Base-by-base conservation (phyloP, 2,797 vertebrate genomes). In the Amblyopsis hoosieri region DNA sequence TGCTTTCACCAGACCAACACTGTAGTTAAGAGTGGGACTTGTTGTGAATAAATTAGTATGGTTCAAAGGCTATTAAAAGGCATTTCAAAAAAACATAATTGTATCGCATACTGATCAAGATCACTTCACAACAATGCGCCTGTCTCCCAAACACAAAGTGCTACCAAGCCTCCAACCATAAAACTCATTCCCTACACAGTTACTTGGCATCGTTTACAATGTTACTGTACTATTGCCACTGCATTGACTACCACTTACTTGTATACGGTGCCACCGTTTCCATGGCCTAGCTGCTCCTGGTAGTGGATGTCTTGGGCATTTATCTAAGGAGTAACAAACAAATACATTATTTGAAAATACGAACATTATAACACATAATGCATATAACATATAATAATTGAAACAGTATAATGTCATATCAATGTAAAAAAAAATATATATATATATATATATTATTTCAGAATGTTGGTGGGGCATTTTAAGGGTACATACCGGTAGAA, bases 271-370 rank as follows among this genome's bases (percentile, higher is more conserved):
- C 97, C 97, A 75, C 97, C 97, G 60, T 98, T 99, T 89, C 97
- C 97, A 69, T 99, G 97, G 72, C 97, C 97, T 52, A 99, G 97
- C 85, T 97, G 96, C 87, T 99, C 97, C 85, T 96, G 96, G 88
- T 96, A 97, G 81, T 94, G 91, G 85, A 99, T 97, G 91, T 99
- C 97, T 87, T 98, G 96, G 87, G 97, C 97, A 92, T 96, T 98
- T 92, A 99, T 99, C 97, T 99, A 90, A 82, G 92, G 71, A 56
- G 84, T 47, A 61, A 73, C 56, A 83, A 58, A 62, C 57, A 67
- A 6, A 53, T 52, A 68, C 33, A 67, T 47, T 77, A 60, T 60
- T 9, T 42, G 9, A 42, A 42, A 42, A 42, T 8, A 42, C 8
- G 8, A 42, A 42, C 9, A 7, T 42, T 9, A 23, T 42, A 7